Evolutionary conservation across 1,140 invertebrate genomes (phyloP).

Genomic region (Temnothorax curvispinosus): DNA sequence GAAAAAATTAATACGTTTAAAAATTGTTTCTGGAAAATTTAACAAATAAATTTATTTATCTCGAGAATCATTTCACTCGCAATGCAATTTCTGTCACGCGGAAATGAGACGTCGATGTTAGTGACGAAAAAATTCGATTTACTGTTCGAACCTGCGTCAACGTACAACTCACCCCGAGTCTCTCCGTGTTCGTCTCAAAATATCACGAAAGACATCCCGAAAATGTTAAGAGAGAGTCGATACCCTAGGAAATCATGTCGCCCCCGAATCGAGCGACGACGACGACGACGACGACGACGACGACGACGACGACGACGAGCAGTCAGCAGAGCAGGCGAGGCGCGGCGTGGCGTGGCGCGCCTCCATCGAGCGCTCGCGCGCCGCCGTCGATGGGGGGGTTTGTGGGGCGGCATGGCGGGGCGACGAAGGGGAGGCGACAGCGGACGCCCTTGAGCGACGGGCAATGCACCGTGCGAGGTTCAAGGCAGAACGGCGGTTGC

Average conservation of each 20-base stretch:
- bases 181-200: background rate
- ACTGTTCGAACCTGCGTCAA: background rate
- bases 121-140: background rate
- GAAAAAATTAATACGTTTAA: background rate
- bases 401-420: conserved; percentile 49
- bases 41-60: no score
- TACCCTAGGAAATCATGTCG: conserved; percentile 50
- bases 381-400: conserved; percentile 46
- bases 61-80: background rate
- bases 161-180: no score
- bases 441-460: conserved; percentile 86
- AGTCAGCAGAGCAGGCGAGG: conserved; percentile 42
- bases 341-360: conserved; percentile 30
- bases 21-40: background rate
- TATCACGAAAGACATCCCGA: background rate
- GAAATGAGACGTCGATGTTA: background rate
- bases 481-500: conserved; percentile 86
- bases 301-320: conserved; percentile 17
- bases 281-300: conserved; percentile 31
- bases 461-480: conserved; percentile 86
- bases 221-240: background rate
- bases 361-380: conserved; percentile 67
- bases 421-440: conserved; percentile 68
- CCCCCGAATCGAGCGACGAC: conserved; percentile 58
- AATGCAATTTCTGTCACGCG: background rate